These are phyloP conservation scores for Luffia ferchaultella DNA, from an alignment of 2,888 invertebrate species.

Conservation along the genomic window DNA sequence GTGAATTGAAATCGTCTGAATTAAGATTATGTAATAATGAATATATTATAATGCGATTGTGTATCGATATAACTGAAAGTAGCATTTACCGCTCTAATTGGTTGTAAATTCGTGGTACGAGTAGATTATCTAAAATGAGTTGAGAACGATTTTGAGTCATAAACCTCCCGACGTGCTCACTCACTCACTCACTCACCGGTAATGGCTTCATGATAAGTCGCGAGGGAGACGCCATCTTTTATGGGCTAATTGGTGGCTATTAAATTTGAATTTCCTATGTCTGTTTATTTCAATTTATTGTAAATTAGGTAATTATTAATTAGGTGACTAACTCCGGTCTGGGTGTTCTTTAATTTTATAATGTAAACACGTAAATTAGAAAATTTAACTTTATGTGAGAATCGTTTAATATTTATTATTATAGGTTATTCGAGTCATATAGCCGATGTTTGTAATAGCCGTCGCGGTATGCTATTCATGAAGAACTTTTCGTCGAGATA, in stretches of 20 bases:
- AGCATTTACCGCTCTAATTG: constrained; percentile 38
- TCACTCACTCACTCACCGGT: constrained; percentile 30
- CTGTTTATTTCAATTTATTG: not conserved
- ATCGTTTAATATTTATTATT: not conserved
- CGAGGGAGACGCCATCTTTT: constrained; percentile 25
- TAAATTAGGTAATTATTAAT: not conserved
- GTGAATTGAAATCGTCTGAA: too few relatives aligned
- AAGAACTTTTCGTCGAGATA: not conserved
- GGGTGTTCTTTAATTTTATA: not conserved
- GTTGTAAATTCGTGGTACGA: constrained; percentile 42
- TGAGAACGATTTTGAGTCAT: constrained; percentile 55
- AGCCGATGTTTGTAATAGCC: not conserved
- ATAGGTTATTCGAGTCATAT: not conserved
- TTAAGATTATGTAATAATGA: too few relatives aligned
- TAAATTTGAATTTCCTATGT: not conserved
- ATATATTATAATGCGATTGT: too few relatives aligned
- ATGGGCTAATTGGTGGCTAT: constrained; percentile 47
- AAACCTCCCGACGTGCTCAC: constrained; percentile 56
- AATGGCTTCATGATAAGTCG: constrained; percentile 53
- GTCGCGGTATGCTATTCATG: not conserved
- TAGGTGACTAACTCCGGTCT: not conserved
- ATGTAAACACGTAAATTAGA: not conserved
- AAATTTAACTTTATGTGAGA: not conserved
- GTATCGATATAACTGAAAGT: too few relatives aligned
- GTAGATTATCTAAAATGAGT: constrained; percentile 51